These are phyloP conservation scores for Epizoanthus rinbou DNA, from an alignment of 92 coral and sea anemone species.

Conservation along the genomic window DNA sequence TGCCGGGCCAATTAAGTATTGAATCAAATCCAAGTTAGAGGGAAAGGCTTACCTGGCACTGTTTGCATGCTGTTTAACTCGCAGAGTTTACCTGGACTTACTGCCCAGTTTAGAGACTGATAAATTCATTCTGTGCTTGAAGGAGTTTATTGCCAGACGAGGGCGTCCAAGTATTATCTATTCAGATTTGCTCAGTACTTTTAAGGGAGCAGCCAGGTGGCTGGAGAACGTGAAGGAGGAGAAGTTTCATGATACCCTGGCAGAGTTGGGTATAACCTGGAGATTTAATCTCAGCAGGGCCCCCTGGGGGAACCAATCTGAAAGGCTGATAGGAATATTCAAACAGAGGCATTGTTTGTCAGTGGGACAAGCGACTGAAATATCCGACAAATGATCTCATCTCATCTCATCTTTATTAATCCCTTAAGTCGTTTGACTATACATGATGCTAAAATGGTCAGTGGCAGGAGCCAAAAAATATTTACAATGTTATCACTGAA, in stretches of 20 bases:
- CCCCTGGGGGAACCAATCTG: background rate
- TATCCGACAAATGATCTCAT: too few relatives aligned
- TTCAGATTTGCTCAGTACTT: background rate
- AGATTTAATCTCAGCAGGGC: background rate
- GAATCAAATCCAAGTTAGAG: background rate
- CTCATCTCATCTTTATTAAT: too few relatives aligned
- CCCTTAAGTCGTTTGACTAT: too few relatives aligned
- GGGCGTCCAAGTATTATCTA: slow-evolving; percentile 6
- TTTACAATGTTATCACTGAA: too few relatives aligned
- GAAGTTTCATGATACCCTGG: slow-evolving; percentile 10
- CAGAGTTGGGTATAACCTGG: background rate
- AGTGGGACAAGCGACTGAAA: too few relatives aligned
- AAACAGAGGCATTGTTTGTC: too few relatives aligned
- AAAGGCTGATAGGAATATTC: background rate
- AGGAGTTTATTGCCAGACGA: slow-evolving; percentile 7
- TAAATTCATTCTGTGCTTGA: slow-evolving; percentile 3
- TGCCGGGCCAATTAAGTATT: too few relatives aligned
- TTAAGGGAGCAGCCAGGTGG: slow-evolving; percentile 22
- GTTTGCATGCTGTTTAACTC: slow-evolving; percentile 20
- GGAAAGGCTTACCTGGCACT: slow-evolving; percentile 17
- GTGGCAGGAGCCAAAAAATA: too few relatives aligned
- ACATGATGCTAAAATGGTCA: too few relatives aligned
- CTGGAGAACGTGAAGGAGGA: slow-evolving; percentile 12
- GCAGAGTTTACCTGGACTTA: slow-evolving; percentile 21
- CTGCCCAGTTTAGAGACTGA: slow-evolving; percentile 17